Evolutionary conservation across 2,797 vertebrate species (phyloP), one percentile per base, ranked within the genome.

Genomic region (Dendrocincla fuliginosa): DNA sequence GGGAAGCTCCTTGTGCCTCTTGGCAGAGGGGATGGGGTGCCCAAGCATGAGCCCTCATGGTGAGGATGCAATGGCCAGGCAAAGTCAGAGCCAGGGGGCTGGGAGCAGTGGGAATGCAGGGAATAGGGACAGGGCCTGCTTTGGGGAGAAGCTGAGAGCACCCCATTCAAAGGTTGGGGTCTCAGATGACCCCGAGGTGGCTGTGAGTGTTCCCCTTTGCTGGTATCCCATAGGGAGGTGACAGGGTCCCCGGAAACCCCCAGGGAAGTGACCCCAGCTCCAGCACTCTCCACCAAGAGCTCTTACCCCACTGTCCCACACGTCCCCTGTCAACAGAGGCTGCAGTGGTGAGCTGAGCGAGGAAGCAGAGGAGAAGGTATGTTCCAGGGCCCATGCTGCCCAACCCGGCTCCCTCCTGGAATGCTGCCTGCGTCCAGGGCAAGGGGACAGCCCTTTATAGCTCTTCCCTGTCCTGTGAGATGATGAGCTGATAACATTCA

Each of bases 401-500:
- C 81, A 57, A 10, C n/a, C 24, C 0, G 0, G 46, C 30, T 90
- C 47, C 73, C 39, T 90, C 41, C 89, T 49, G 4, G 17, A 96
- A 64, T 60, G 65, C 35, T 1, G 46, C 53, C 53, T 24, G 5
- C 0, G 7, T 11, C 41, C 68, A 23, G 75, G 60, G 52, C 0
- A 0, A 56, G 52, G 68, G 59, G 24, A 60, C 89, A 75, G 84
- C 82, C 73, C 93, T 95, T 96, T 97, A 96, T 96, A 91, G 89
- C 64, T 57, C 84, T 85, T 52, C 71, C 68, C 75, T 15, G 60
- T 68, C 84, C n/a, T 1, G 44, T 71, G 84, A 94, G 96, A 83
- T 6, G 35, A 87, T 80, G 89, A 49, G 91, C 91, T 95, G 96
- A 96, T 97, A 97, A 97, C 95, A 97, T 94, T 92, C 95, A 89